Evolutionary conservation across 2,888 invertebrate species (phyloP), one percentile per base, ranked within the genome.

Genomic region (Aproaerema taeniolella): DNA sequence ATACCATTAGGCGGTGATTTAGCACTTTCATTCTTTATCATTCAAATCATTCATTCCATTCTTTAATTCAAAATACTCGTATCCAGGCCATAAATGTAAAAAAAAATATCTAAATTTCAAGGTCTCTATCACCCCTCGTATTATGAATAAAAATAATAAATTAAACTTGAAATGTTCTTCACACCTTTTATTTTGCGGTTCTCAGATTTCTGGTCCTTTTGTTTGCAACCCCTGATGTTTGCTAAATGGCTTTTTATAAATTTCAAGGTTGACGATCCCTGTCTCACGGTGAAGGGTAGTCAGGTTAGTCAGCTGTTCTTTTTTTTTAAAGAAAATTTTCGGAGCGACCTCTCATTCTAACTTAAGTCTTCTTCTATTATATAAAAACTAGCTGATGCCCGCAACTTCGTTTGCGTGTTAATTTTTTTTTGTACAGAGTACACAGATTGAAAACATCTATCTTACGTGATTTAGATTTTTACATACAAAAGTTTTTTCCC

Each of bases 191-290:
- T 37, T 41, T 26, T 50, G 43, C 26, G 38, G 55, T 49, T 56
- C 49, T 58, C 55, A 46, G 53, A 46, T 58, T 54, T 46, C 49
- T 15, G 31, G 4, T 5, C 48, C 50, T 49, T 58, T 70, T 56
- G 55, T 61, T 55, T 53, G 28, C 46, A 43, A 41, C 55, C 70
- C 73, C 63, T 61, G 43, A 50, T 69, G 56, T 68, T 69, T 67
- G 70, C 65, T 67, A 67, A 71, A 68, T 60, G 54, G 49, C 55
- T 64, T 60, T 62, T 37, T 63, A 45, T 53, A 47, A 54, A 59
- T 62, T 59, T 55, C 67, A 63, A 66, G 69, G 63, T 65, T 61
- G 54, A 47, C 48, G 52, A 45, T 37, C 40, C 24, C 41, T 38
- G 31, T 73, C 72, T 57, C 73, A 73, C 73, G 72, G 26, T n/a